Evolutionary conservation across 2,797 vertebrate genomes (phyloP).

Genomic region (Scolopax bukidnonensis): DNA sequence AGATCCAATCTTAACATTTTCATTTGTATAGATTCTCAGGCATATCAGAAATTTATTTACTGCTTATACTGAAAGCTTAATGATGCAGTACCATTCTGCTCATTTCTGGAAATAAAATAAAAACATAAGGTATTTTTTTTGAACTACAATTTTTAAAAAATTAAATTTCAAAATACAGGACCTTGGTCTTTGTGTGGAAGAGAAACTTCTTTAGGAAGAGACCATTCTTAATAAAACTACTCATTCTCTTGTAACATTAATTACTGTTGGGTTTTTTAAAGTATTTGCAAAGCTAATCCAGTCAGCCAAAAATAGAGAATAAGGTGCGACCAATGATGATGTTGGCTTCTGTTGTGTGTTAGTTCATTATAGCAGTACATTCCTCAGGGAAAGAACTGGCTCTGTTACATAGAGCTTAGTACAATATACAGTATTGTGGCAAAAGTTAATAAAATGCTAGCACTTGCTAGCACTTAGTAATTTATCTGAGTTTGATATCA

Average conservation of each 20-base stretch:
- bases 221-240: background rate
- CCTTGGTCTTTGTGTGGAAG: background rate
- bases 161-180: background rate
- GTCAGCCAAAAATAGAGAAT: background rate
- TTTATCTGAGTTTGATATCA: background rate
- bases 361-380: background rate
- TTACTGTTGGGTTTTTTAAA: fast-evolving
- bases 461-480: background rate
- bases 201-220: background rate
- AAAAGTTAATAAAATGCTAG: background rate
- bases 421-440: background rate
- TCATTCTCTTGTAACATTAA: background rate
- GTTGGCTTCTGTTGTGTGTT: background rate
- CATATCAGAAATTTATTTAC: background rate
- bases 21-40: background rate
- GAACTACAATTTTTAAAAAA: background rate
- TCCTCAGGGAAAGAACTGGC: background rate
- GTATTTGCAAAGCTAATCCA: background rate
- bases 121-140: background rate
- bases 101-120: background rate
- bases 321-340: fast-evolving
- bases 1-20: background rate
- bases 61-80: background rate
- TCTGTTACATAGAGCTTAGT: background rate
- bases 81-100: background rate